Base-by-base conservation (phyloP, 2,797 vertebrate species). In the Podarcis siculus region DNA sequence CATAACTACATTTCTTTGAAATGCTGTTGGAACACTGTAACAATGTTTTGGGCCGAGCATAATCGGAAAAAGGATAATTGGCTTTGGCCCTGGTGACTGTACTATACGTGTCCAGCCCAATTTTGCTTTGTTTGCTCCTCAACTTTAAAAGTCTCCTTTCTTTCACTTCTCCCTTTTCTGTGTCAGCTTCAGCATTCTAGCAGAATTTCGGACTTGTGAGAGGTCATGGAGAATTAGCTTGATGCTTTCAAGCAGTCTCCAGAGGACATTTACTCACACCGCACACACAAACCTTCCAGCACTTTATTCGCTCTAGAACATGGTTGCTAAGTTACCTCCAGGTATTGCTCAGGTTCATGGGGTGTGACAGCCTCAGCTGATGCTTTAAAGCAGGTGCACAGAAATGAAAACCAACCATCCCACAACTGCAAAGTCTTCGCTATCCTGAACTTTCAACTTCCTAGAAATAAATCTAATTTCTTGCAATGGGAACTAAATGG, bases 251-350 rank as follows among this genome's bases (percentile, higher is more conserved):
- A 58, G 5, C 73, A 87, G 27, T 35, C 69, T 67, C 30, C 61
- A 89, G 55, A 17, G 42, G 88, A 49, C 5, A n/a, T 27, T 66
- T 80, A 37, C 21, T 79, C 85, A 10, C 67, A 76, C 25, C 76
- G 77, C 67, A 73, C 49, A 58, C 71, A 75, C 86, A 84, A 64
- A n/a, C 2, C 0, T 49, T 64, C 0, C 77, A 2, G 82, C 8
- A 5, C 2, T 88, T 89, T 66, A 73, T 89, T 92, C 21, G 61
- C 82, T 87, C 82, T 87, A 80, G 37, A 77, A 82, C 72, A 84
- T 79, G 49, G 82, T 78, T 90, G 0, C 0, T 61, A 83, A 19
- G 67, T 69, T 61, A 9, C 0, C 30, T 19, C n/a, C 23, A 37
- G 5, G 30, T 86, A 45, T 55, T 89, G 72, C 61, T 85, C n/a